These are phyloP conservation scores for Menidia beryllina DNA, from an alignment of 2,113 vertebrate genomes.

Conservation along the genomic window DNA sequence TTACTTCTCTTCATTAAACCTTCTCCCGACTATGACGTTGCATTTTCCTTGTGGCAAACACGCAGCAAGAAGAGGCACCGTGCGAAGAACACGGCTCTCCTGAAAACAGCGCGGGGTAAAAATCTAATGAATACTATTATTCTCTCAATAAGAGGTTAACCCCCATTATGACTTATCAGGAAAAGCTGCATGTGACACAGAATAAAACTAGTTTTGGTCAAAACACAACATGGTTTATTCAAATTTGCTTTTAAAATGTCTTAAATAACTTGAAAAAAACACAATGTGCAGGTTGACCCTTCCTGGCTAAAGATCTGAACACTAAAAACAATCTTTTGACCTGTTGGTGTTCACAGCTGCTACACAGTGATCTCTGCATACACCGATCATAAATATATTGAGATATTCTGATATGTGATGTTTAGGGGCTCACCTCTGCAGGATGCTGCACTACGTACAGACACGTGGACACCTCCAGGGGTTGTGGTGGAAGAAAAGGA, in stretches of 20 bases:
- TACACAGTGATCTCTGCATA: too few relatives aligned
- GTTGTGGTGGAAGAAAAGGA: conserved; percentile 90
- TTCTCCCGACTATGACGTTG: conserved; percentile 90
- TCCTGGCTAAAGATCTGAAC: too few relatives aligned
- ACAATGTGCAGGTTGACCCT: too few relatives aligned
- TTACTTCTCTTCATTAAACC: conserved; percentile 95
- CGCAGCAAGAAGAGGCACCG: conserved; percentile 92
- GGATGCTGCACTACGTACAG: conserved; percentile 97
- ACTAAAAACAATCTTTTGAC: too few relatives aligned
- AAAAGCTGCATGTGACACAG: not conserved
- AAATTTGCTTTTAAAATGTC: too few relatives aligned
- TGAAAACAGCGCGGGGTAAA: conserved; percentile 57
- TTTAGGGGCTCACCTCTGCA: conserved; percentile 88
- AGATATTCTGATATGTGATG: not conserved
- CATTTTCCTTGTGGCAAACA: conserved; percentile 93
- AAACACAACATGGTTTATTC: too few relatives aligned
- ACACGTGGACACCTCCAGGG: conserved; percentile 89
- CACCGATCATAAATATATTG: too few relatives aligned
- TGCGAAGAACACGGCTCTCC: conserved; percentile 93
- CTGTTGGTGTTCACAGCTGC: too few relatives aligned
- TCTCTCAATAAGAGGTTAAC: not conserved
- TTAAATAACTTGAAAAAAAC: too few relatives aligned
- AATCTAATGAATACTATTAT: not conserved
- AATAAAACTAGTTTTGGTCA: too few relatives aligned
- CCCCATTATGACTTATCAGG: not conserved